Conservation (phyloP, 2,113 vertebrate species). For the Brienomyrus longianalis region DNA sequence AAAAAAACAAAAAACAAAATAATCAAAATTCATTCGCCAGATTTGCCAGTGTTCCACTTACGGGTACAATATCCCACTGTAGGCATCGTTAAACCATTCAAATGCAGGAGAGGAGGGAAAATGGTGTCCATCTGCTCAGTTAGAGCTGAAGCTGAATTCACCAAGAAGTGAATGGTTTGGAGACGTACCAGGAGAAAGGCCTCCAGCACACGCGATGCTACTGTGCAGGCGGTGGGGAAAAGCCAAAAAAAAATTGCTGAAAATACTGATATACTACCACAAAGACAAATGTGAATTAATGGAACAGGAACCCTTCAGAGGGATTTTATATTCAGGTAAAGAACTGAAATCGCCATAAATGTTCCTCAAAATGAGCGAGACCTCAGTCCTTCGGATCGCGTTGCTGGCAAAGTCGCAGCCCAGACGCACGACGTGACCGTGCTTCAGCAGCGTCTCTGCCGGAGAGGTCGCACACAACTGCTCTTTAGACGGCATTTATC, state of each 20-base stretch:
- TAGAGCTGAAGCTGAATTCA: not conserved
- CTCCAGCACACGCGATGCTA: not conserved
- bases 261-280: not conserved
- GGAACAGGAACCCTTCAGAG: not conserved
- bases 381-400: no score
- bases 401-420: not conserved
- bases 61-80: not conserved
- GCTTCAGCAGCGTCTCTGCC: not conserved
- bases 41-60: not conserved
- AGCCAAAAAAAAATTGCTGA: not conserved
- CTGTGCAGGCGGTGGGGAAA: not conserved
- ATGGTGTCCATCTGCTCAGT: constrained; percentile 7
- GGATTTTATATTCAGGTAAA: not conserved
- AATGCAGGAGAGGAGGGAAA: not conserved
- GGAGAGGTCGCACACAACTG: not conserved
- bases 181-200: not conserved
- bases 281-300: not conserved
- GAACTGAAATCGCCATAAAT: not conserved
- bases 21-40: not conserved
- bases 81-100: constrained; percentile 7
- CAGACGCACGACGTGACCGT: not conserved
- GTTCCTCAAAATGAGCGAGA: not conserved
- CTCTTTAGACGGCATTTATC: not conserved
- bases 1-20: not conserved
- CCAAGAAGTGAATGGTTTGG: constrained; percentile 1